Evolutionary conservation across 2,888 invertebrate species (phyloP).

Genomic region (Drosophila suboccidentalis): DNA sequence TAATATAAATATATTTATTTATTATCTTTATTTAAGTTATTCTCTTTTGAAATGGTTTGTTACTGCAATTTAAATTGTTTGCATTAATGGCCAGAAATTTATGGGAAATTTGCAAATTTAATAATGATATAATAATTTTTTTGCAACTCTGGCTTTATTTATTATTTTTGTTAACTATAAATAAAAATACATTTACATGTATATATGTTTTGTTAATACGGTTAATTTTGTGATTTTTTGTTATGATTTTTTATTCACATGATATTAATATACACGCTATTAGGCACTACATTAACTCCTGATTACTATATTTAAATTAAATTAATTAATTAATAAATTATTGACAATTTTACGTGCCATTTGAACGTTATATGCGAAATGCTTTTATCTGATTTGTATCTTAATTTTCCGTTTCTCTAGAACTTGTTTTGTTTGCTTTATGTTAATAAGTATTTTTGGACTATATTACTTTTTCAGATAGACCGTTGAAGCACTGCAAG

Average conservation of each 20-base stretch:
- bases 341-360: slow-evolving; percentile 44
- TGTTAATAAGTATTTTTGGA: slow-evolving; percentile 37
- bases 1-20: slow-evolving; percentile 6
- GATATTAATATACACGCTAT: slow-evolving; percentile 60
- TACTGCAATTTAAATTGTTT: slow-evolving; percentile 24
- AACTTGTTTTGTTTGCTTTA: slow-evolving; percentile 41
- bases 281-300: slow-evolving; percentile 77
- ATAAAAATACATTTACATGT: slow-evolving; percentile 31
- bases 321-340: slow-evolving; percentile 43
- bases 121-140: slow-evolving; percentile 48
- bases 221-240: slow-evolving; percentile 13
- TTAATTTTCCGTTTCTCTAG: slow-evolving; percentile 22
- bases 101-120: slow-evolving; percentile 32
- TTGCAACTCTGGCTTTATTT: slow-evolving; percentile 33
- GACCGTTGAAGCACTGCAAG: slow-evolving; percentile 52
- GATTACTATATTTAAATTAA: slow-evolving; percentile 55
- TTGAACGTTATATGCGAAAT: slow-evolving; percentile 39
- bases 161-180: slow-evolving; percentile 29
- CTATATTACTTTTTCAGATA: slow-evolving; percentile 35
- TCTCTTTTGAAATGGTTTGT: slow-evolving; percentile 27
- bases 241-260: slow-evolving; percentile 25
- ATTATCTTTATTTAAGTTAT: slow-evolving; percentile 5
- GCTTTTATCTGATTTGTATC: slow-evolving; percentile 27
- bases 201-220: slow-evolving; percentile 11
- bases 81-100: slow-evolving; percentile 17